A percentile compares a stretch with the other conserved stretches of the same genome.
phyloP scores from a whole-genome alignment of 2,113 vertebrate genomes.

The Ovis canadensis region DNA sequence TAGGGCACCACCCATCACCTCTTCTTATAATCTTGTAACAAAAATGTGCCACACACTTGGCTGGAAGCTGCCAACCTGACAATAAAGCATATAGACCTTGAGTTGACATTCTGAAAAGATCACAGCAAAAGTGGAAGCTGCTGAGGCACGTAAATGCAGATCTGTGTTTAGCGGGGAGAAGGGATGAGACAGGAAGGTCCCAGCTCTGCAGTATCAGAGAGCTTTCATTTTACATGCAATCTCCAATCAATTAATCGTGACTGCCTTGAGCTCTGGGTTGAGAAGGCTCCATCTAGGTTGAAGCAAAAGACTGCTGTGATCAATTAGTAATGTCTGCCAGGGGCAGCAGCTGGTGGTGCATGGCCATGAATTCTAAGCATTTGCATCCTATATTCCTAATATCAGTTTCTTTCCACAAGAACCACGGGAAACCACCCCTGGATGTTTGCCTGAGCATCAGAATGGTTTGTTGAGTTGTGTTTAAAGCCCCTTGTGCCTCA shows the following conservation, averaged over 20 bases:
- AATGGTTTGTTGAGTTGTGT: neutral
- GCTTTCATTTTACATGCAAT: neutral
- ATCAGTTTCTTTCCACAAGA: neutral
- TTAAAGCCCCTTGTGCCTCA: neutral
- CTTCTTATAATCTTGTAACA: neutral
- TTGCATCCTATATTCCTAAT: neutral
- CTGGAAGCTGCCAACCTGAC: neutral
- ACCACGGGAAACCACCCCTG: neutral
- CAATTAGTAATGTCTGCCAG: conserved; percentile 28
- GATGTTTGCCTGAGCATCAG: neutral
- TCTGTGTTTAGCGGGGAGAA: neutral
- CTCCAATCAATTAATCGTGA: neutral
- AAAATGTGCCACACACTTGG: neutral
- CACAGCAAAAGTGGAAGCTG: too few species aligned
- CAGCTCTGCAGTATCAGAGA: neutral
- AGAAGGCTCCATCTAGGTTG: neutral
- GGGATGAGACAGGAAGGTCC: accelerated
- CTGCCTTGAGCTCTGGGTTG: neutral
- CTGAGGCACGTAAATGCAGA: neutral
- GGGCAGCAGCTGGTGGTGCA: neutral
- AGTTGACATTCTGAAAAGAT: neutral
- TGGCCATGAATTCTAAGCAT: neutral
- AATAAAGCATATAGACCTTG: neutral
- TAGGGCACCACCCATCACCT: neutral
- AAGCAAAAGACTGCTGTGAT: neutral